A percentile compares a stretch with the other conserved stretches of the same genome.
phyloP scores from a whole-genome alignment of 2,797 vertebrate species.

The Spea hammondii region DNA sequence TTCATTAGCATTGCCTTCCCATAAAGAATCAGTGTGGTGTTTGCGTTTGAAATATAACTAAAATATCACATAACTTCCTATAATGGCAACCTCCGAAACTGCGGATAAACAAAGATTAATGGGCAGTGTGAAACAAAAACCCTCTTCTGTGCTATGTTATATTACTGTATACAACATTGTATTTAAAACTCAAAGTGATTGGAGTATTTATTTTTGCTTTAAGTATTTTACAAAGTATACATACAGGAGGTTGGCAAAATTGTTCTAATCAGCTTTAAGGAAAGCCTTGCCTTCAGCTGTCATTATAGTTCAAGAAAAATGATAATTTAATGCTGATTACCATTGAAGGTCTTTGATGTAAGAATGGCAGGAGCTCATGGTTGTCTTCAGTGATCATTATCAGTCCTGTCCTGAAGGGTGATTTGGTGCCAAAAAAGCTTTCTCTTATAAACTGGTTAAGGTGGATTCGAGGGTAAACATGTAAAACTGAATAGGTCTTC shows the following conservation, averaged over 20 bases:
- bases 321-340: conserved; percentile 79
- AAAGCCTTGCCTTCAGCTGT: conserved; percentile 78
- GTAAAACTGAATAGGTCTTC: conserved; percentile 73
- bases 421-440: conserved; percentile 74
- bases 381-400: conserved; percentile 76
- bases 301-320: conserved; percentile 70
- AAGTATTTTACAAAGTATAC: not conserved
- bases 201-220: not conserved
- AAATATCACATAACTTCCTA: no score
- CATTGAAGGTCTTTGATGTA: conserved; percentile 77
- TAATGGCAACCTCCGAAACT: no score
- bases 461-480: conserved; percentile 74
- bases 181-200: not conserved
- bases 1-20: no score
- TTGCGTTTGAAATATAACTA: no score
- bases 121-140: no score
- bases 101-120: no score
- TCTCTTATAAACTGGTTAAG: conserved; percentile 70
- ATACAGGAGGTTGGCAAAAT: conserved; percentile 49
- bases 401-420: conserved; percentile 73
- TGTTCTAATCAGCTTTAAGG: conserved; percentile 76
- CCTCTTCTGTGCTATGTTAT: no score
- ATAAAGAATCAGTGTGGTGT: no score
- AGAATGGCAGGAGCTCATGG: conserved; percentile 65
- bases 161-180: not conserved